Conservation (phyloP, 1,140 invertebrate genomes). For the Drosophila repletoides region DNA sequence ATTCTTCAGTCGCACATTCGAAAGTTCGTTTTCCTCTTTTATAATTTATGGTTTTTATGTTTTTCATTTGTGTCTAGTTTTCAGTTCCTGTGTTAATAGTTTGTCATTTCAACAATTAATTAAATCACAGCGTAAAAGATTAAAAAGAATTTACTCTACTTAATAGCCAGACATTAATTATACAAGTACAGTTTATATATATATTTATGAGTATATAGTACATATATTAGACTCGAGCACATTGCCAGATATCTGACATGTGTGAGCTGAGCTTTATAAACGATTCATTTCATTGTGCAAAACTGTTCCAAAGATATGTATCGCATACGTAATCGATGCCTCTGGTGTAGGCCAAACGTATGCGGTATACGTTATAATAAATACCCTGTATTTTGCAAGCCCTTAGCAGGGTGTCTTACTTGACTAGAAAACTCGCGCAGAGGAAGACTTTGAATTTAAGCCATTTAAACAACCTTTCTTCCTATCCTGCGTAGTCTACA, state of each 20-base stretch:
- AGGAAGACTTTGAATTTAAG: too few species aligned
- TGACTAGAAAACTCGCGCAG: too few species aligned
- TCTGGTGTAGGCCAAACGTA: conserved; percentile 13
- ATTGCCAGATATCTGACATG: conserved; percentile 25
- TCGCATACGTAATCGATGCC: conserved; percentile 34
- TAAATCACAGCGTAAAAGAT: conserved; percentile 33
- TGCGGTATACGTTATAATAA: conserved; percentile 2
- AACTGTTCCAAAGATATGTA: conserved; percentile 32
- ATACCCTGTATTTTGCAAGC: conserved; percentile 38
- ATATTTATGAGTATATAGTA: not conserved
- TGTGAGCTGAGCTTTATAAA: conserved; percentile 33
- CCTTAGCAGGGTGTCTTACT: too few species aligned
- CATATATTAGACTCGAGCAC: conserved; percentile 7
- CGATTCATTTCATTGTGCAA: conserved; percentile 35
- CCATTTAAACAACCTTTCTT: too few species aligned
- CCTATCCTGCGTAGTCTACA: too few species aligned
- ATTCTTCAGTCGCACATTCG: not conserved
- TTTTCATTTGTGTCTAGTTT: conserved; percentile 15
- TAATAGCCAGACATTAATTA: conserved; percentile 35
- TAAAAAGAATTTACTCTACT: conserved; percentile 32
- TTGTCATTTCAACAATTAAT: conserved; percentile 44
- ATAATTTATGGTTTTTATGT: conserved; percentile 12
- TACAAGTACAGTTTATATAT: not conserved
- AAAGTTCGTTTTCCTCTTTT: not conserved
- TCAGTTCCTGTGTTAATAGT: conserved; percentile 42